Conservation (phyloP, 2,113 vertebrate genomes). For the Rostratula benghalensis region DNA sequence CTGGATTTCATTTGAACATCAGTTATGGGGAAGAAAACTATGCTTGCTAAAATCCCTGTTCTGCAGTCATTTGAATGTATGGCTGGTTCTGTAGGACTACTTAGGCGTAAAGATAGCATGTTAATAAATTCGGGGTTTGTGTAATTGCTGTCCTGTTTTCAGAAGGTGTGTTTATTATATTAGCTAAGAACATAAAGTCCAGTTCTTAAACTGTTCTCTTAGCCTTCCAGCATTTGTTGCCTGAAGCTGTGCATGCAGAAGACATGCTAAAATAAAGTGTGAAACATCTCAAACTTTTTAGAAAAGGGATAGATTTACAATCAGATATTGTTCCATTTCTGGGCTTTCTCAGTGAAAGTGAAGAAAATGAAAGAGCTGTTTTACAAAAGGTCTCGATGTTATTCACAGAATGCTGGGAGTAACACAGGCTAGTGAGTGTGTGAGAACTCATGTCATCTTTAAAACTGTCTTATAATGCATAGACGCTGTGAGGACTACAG, state of each 20-base stretch:
- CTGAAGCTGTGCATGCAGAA: not conserved
- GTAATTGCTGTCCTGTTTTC: not conserved
- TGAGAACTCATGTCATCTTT: not conserved
- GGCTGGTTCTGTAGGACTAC: not conserved
- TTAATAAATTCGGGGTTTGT: not conserved
- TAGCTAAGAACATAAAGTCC: not conserved
- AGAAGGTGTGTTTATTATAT: not conserved
- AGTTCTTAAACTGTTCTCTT: not conserved
- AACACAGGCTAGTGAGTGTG: not conserved
- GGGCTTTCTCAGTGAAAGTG: not conserved
- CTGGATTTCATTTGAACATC: not conserved
- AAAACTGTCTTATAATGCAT: not conserved
- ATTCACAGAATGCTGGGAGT: not conserved
- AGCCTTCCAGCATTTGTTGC: not conserved
- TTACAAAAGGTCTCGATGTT: not conserved
- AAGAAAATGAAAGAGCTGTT: not conserved
- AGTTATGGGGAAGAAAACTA: not conserved
- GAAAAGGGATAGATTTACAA: not conserved
- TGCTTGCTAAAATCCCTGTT: not conserved
- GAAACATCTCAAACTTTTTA: not conserved
- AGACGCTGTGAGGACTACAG: not conserved
- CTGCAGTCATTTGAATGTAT: not conserved
- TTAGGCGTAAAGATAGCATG: not conserved
- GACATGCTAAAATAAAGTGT: not conserved
- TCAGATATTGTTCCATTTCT: not conserved